Base-by-base conservation (phyloP, 2,888 invertebrate genomes). In the Nymphalis urticae region DNA sequence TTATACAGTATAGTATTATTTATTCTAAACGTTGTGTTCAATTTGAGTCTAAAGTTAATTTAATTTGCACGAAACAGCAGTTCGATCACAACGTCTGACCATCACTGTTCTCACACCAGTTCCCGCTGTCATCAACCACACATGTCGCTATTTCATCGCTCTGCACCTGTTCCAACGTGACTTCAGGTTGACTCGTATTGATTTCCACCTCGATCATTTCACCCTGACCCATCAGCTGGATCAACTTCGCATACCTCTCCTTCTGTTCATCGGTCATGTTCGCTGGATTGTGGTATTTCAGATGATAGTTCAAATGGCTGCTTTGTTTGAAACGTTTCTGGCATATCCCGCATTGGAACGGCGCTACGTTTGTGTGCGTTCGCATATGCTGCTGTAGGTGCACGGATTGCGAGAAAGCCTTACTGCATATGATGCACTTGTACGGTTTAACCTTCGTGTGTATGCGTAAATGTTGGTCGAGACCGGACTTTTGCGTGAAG, bases 401-500 rank as follows among this genome's bases (percentile, higher is more conserved):
- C 0, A 92, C 85, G 0, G 91, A 89, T 61, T 93, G 93, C 56
- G 88, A 85, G 83, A 93, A 93, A 0, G 83, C 77, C 62, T 92
- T 92, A 10, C 75, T 75, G 77, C 93, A 93, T 0, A 93, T 83
- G 0, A 92, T 89, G 53, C 93, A 93, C 2, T 86, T 79, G 84
- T 88, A 92, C 0, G 92, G 92, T 24, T 88, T 86, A 0, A 83
- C 75, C 65, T 90, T 90, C 0, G 89, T 91, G 75, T 93, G 93
- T 2, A 87, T 93, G 0, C 93, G 77, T 0, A 87, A 70, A 16
- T 93, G 93, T 51, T 93, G 93, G 64, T 92, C 91, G 0, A 92
- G 78, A 0, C 93, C 93, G 0, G 91, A 89, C 60, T 91, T 92
- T 74, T 93, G 93, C 0, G 92, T 90, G 85, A 93, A 93, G 0